These are phyloP conservation scores for Papilio dardanus DNA, from an alignment of 1,140 invertebrate species.

Conservation along the genomic window DNA sequence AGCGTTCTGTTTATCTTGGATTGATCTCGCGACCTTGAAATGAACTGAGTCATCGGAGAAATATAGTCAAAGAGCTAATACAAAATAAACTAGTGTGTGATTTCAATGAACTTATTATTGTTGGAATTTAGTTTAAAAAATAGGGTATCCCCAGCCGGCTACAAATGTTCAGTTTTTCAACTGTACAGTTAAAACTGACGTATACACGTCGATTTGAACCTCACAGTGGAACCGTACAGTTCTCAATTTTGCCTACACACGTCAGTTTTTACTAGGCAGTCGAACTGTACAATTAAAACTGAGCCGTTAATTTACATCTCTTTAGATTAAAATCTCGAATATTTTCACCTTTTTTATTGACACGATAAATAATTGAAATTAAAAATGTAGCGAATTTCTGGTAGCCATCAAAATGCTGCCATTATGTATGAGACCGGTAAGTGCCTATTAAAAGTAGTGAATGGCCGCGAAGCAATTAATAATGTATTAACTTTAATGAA, in stretches of 20 bases:
- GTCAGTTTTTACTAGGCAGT: too few species aligned
- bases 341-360: not conserved
- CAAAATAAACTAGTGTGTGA: not conserved
- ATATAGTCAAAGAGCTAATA: conserved; percentile 46
- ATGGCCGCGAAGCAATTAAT: conserved; percentile 31
- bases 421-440: conserved; percentile 27
- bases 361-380: conserved; percentile 1
- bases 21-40: conserved; percentile 54
- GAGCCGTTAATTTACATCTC: too few species aligned
- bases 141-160: too few species aligned
- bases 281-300: too few species aligned
- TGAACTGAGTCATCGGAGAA: conserved; percentile 50
- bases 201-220: too few species aligned
- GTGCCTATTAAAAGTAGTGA: conserved; percentile 33
- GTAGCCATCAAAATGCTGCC: conserved; percentile 16
- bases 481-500: conserved; percentile 35
- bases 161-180: too few species aligned
- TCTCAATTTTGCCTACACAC: too few species aligned
- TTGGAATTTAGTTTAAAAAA: too few species aligned
- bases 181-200: too few species aligned
- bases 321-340: not conserved
- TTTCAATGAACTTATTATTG: too few species aligned
- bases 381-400: conserved; percentile 18
- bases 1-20: conserved; percentile 47
- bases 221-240: too few species aligned